These are phyloP conservation scores for Spodoptera frugiperda DNA, from an alignment of 1,140 invertebrate genomes.

Conservation along the genomic window DNA sequence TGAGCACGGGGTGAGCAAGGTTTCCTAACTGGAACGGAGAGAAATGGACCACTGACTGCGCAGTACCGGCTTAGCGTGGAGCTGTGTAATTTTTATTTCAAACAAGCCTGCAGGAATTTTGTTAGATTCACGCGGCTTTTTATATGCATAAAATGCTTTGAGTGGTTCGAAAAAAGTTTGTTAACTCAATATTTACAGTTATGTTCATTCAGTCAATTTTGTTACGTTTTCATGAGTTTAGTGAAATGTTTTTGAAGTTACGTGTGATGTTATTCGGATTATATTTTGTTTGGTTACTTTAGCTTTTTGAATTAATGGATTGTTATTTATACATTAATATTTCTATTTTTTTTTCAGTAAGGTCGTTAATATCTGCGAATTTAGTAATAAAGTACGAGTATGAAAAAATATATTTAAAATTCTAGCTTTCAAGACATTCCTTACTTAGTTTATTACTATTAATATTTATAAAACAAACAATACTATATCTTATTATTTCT, in stretches of 20 bases:
- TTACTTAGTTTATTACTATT: too few relatives aligned
- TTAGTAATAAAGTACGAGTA: too few relatives aligned
- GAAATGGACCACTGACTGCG: slow-evolving; percentile 72
- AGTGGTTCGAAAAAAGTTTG: slow-evolving; percentile 42
- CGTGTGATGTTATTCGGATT: not conserved
- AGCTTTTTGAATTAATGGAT: not conserved
- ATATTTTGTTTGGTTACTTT: not conserved
- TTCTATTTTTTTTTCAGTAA: too few relatives aligned
- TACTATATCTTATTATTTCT: too few relatives aligned
- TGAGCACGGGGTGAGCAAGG: slow-evolving; percentile 69
- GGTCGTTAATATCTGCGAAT: too few relatives aligned
- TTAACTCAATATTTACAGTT: slow-evolving; percentile 33
- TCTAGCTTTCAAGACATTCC: too few relatives aligned
- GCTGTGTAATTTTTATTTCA: slow-evolving; percentile 64
- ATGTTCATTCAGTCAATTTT: slow-evolving; percentile 14
- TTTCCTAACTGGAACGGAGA: slow-evolving; percentile 59
- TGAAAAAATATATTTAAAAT: too few relatives aligned
- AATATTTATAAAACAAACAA: too few relatives aligned
- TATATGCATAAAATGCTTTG: slow-evolving; percentile 45
- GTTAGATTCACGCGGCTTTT: slow-evolving; percentile 47
- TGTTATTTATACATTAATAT: not conserved
- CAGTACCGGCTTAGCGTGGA: slow-evolving; percentile 65
- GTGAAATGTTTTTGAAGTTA: slow-evolving; percentile 5
- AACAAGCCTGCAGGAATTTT: slow-evolving; percentile 58
- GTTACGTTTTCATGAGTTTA: not conserved